Percentiles rank a stretch among this genome's conserved stretches.
Conservation (phyloP, 53 echinoderm and acorn worm genomes). For the Antedon mediterranea region DNA sequence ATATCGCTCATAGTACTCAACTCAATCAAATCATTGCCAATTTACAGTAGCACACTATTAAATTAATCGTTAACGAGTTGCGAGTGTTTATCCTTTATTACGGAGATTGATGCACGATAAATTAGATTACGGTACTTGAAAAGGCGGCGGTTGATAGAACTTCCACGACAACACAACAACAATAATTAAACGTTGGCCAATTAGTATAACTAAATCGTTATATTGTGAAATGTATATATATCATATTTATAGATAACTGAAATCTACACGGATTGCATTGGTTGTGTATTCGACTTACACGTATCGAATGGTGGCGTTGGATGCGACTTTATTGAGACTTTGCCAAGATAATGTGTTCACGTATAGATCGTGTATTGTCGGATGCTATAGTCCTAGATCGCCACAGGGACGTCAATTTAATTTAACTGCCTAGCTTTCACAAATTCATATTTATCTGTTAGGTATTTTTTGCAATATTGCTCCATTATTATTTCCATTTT, state of each 20-base stretch:
- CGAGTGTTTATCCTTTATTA: slow-evolving; percentile 35
- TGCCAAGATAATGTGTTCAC: background rate
- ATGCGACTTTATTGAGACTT: background rate
- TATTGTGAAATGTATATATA: background rate
- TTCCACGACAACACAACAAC: background rate
- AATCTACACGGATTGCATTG: background rate
- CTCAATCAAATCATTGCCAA: slow-evolving; percentile 3
- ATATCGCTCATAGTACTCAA: background rate
- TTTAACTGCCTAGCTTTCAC: background rate
- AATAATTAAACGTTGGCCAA: background rate
- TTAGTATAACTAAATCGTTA: background rate
- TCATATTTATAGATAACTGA: background rate
- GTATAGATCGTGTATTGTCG: background rate
- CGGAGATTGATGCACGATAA: slow-evolving; percentile 32
- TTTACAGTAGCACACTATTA: slow-evolving; percentile 23
- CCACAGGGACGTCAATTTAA: background rate
- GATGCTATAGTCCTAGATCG: background rate
- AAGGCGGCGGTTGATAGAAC: background rate
- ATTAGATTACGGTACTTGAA: slow-evolving; percentile 23
- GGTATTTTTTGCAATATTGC: too few species aligned
- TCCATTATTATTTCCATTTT: too few species aligned
- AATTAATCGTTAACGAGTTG: slow-evolving; percentile 42
- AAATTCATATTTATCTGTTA: background rate
- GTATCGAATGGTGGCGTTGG: background rate
- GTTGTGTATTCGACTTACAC: background rate